Base-by-base conservation (phyloP, 2,888 invertebrate species). In the Erebia epiphron region DNA sequence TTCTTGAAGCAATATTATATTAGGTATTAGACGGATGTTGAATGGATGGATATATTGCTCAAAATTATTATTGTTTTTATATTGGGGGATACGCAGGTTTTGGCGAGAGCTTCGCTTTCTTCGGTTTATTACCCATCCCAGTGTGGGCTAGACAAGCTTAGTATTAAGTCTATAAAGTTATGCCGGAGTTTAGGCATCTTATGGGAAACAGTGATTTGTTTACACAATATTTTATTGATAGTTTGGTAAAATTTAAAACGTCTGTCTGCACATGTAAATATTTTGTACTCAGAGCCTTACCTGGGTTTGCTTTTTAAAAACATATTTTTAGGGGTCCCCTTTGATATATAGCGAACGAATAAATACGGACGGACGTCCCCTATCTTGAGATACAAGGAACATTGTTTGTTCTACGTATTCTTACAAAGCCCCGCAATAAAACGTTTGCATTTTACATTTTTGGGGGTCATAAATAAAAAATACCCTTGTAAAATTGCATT, bases 371-470 rank as follows among this genome's bases (percentile, higher is more conserved):
- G 80, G 87, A 86, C 87, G 79, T 89, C 89, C 90, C 89, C 87
- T 83, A 82, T 87, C 87, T 86, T 82, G 84, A 85, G 84, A 88
- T 86, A 87, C 82, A 87, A 84, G 84, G 83, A 83, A 85, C 84
- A 88, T 90, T 92, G 90, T 92, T 93, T 92, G 92, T 91, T 90
- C 89, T 89, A 86, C 86, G 82, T 86, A 91, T 91, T 92, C 90
- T 90, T 90, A 87, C 86, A 90, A 87, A 89, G 88, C 88, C 86
- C 79, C 79, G 89, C 90, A 92, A 91, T 93, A 92, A 92, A 93
- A 92, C 87, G 89, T 91, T 91, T 89, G 89, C 88, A 90, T 91
- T 92, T 92, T 89, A 90, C 90, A 92, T 92, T 91, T 91, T 88
- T 87, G 87, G 86, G 87, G 89, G 83, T 84, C 89, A 91, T 91